Percentiles rank a stretch among this genome's conserved stretches.
Evolutionary conservation across 2,888 invertebrate species (phyloP).

Genomic region (Oxystoma pomonae): DNA sequence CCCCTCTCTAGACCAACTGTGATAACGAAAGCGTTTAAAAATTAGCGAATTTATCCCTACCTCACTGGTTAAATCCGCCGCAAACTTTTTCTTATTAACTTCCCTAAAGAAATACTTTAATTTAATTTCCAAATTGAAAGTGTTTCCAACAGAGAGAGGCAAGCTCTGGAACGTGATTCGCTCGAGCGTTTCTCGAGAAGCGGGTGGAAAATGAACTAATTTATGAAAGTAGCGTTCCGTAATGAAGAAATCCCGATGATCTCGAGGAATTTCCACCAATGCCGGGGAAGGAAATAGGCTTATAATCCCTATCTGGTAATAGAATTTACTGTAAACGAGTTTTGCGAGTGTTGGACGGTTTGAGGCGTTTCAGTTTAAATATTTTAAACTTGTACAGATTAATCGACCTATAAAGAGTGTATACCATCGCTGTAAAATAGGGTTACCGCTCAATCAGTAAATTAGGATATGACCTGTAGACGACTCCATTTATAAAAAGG

Average conservation of each 20-base stretch:
- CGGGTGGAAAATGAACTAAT: conserved; percentile 27
- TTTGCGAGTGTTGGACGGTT: neutral
- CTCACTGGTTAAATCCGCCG: neutral
- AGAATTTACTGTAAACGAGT: neutral
- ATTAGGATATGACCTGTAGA: no score
- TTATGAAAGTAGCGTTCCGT: conserved; percentile 26
- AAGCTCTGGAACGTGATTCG: conserved; percentile 1
- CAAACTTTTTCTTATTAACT: conserved; percentile 15
- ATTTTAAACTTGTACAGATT: no score
- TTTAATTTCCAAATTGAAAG: conserved; percentile 26
- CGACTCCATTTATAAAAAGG: no score
- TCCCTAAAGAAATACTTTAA: conserved; percentile 25
- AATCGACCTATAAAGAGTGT: no score
- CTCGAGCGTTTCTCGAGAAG: conserved; percentile 10
- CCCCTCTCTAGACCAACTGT: no score
- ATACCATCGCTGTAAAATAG: no score
- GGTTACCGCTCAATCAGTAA: no score
- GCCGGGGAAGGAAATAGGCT: conserved; percentile 26
- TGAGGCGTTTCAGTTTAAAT: no score
- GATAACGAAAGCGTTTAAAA: no score
- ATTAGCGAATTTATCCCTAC: neutral
- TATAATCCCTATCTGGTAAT: neutral
- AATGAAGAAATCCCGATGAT: conserved; percentile 19
- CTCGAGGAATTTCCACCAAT: conserved; percentile 20
- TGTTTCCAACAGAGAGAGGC: conserved; percentile 17